These are phyloP conservation scores for Lutjanus erythropterus DNA, from an alignment of 2,113 vertebrate genomes.

Conservation along the genomic window DNA sequence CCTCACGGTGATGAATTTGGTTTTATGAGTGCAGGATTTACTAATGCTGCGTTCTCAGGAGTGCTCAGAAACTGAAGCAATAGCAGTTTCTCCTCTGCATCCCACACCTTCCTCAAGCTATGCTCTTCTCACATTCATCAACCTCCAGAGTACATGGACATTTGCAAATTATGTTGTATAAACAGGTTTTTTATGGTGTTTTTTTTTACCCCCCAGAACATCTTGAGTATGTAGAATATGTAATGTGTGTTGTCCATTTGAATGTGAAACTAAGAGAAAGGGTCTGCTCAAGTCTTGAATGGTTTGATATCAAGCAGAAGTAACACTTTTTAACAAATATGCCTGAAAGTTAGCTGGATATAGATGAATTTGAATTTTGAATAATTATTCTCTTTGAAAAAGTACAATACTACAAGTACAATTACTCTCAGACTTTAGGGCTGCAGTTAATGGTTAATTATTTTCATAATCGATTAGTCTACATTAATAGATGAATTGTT, in stretches of 20 bases:
- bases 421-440: not conserved
- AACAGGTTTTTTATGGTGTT: constrained; percentile 62
- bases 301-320: not conserved
- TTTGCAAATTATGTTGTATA: constrained; percentile 77
- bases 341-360: not conserved
- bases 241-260: constrained; percentile 40
- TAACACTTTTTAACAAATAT: not conserved
- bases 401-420: no score
- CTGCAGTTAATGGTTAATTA: not conserved
- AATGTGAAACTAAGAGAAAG: constrained; percentile 14
- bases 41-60: constrained; percentile 70
- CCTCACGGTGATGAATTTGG: constrained; percentile 74
- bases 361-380: not conserved
- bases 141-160: constrained; percentile 74
- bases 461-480: not conserved
- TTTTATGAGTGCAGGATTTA: constrained; percentile 70
- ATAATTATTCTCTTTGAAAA: not conserved
- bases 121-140: constrained; percentile 67
- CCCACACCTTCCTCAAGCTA: constrained; percentile 82
- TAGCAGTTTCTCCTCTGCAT: constrained; percentile 73
- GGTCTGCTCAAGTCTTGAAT: not conserved
- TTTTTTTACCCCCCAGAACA: constrained; percentile 44
- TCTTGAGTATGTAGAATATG: constrained; percentile 57
- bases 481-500: not conserved
- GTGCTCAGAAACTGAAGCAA: constrained; percentile 67